Evolutionary conservation across 2,797 vertebrate genomes (phyloP), one percentile per base, ranked within the genome.

Genomic region (Platyrinchus mystaceus): DNA sequence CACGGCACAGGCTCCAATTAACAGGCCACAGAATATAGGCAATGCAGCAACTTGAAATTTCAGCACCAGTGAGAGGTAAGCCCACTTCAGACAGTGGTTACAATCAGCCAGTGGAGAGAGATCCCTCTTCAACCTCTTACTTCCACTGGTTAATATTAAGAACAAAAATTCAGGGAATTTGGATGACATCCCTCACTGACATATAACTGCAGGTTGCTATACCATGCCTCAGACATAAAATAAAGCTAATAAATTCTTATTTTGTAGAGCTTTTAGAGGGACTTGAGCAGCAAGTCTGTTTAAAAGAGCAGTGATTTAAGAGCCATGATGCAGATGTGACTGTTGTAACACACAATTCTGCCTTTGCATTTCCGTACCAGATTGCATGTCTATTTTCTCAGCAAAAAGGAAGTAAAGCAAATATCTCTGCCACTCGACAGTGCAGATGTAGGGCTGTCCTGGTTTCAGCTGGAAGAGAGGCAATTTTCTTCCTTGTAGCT

Each of bases 21-120:
- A n/a, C 27, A 39, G 39, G 43, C n/a, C 76, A 7, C 23, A 34
- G 41, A 63, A 21, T 2, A 32, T 39, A 44, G 49, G 41, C 2
- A 2, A 58, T 3, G 6, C 5, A 5, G 37, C 37, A 43, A 6
- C 5, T 2, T 8, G 43, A 10, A 32, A 59, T 32, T 27, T 7
- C 71, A 58, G 56, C 55, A 8, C 8, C 53, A 59, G 16, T 3
- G 17, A 63, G 37, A 44, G 9, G 30, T 0, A 18, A 64, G 9
- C 16, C 59, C 12, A 5, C 37, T 32, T 11, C 41, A 26, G 22
- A 5, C 7, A 41, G 12, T 4, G 12, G 14, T 5, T 13, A 20
- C 43, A 53, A 50, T 11, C 10, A 7, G 73, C 12, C 58, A 12
- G 8, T 0, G 14, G 27, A 53, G 17, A 70, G 6, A 37, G 18